A percentile compares a stretch with the other conserved stretches of the same genome.
These are phyloP conservation scores for Phaenicophaeus curvirostris DNA, from an alignment of 2,797 vertebrate species.

Conservation along the genomic window DNA sequence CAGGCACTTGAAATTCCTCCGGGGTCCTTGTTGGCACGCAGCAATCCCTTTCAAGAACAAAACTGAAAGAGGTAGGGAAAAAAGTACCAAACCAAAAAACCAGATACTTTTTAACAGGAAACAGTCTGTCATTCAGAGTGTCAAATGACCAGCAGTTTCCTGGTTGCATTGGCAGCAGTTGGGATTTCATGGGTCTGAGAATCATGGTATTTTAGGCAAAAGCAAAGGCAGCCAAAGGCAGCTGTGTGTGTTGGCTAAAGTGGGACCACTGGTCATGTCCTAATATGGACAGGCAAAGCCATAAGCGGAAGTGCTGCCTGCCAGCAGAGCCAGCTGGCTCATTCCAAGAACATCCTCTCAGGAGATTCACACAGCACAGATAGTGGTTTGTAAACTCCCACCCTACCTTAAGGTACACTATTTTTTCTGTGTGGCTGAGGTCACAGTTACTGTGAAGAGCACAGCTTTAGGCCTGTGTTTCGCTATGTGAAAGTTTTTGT, in stretches of 20 bases:
- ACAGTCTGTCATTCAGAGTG: not conserved
- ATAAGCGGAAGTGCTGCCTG: not conserved
- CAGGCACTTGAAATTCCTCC: not conserved
- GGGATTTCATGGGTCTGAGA: not conserved
- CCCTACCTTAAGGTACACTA: not conserved
- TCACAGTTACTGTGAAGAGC: not conserved
- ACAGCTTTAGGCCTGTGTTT: not conserved
- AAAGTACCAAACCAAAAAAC: accelerated
- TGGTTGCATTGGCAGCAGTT: not conserved
- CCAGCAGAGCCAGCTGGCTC: not conserved
- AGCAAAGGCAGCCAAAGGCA: not conserved
- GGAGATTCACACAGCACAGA: not conserved
- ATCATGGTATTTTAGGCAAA: not conserved
- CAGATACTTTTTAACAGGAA: not conserved
- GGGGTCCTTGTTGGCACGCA: not conserved
- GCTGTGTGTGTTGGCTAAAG: not conserved
- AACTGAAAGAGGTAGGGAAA: not conserved
- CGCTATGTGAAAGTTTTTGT: not conserved
- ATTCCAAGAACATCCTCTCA: not conserved
- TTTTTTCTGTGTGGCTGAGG: not conserved
- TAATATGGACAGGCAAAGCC: not conserved
- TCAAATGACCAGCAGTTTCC: not conserved
- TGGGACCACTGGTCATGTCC: not conserved
- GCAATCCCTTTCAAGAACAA: not conserved
- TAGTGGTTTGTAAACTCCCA: not conserved